phyloP scores from a whole-genome alignment of 2,888 invertebrate genomes.

The Chymomyza amoena region DNA sequence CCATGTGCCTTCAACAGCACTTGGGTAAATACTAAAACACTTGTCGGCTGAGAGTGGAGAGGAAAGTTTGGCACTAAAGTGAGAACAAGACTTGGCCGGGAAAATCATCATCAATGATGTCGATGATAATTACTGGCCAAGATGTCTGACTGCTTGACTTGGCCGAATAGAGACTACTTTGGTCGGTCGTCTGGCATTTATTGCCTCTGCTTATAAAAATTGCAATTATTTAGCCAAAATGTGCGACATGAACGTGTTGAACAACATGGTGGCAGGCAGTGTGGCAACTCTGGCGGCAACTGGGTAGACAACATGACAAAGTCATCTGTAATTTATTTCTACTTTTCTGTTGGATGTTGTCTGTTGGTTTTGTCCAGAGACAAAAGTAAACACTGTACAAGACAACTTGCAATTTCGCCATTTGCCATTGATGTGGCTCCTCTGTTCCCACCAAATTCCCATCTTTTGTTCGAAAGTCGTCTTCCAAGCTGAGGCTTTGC shows the following conservation, averaged over 20 bases:
- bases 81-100: not conserved
- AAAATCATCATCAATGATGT: not conserved
- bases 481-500: not conserved
- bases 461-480: not conserved
- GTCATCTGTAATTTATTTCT: slow-evolving; percentile 67
- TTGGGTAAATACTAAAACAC: slow-evolving; percentile 19
- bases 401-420: slow-evolving; percentile 55
- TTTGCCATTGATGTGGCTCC: slow-evolving; percentile 58
- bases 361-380: slow-evolving; percentile 33
- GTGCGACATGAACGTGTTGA: slow-evolving; percentile 21
- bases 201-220: slow-evolving; percentile 64
- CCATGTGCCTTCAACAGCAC: not conserved
- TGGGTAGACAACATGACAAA: slow-evolving; percentile 53
- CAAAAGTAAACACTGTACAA: slow-evolving; percentile 45
- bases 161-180: too few species aligned
- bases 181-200: slow-evolving; percentile 47
- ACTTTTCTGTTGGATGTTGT: slow-evolving; percentile 23
- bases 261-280: slow-evolving; percentile 9
- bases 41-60: not conserved
- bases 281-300: slow-evolving; percentile 5
- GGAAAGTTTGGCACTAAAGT: not conserved
- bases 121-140: slow-evolving; percentile 1
- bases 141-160: not conserved
- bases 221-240: slow-evolving; percentile 70
- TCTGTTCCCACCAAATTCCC: not conserved